Percentiles rank a stretch among this genome's conserved stretches.
These are phyloP conservation scores for Drosophila carrolli DNA, from an alignment of 1,140 invertebrate genomes.

Conservation along the genomic window DNA sequence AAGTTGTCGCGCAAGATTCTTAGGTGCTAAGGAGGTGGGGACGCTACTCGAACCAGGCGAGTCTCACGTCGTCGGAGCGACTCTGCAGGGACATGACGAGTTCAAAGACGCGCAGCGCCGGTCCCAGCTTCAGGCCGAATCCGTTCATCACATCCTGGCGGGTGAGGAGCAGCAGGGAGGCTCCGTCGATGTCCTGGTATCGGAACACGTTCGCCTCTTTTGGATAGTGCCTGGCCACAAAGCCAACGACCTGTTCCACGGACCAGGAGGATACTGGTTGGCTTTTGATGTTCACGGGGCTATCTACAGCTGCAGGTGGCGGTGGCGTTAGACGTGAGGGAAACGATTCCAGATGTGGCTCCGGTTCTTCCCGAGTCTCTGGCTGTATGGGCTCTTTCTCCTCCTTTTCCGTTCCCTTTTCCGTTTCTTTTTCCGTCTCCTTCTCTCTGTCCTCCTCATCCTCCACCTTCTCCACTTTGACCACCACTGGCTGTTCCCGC, in stretches of 20 bases:
- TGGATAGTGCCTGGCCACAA: slow-evolving; percentile 61
- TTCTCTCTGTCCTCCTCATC: neutral
- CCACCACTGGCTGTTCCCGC: neutral
- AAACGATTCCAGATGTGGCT: neutral
- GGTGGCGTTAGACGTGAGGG: neutral
- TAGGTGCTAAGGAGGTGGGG: slow-evolving; percentile 9
- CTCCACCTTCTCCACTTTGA: neutral
- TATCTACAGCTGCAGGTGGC: neutral
- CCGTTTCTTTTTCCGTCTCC: neutral
- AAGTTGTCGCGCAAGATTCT: slow-evolving; percentile 4
- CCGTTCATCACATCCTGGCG: slow-evolving; percentile 72
- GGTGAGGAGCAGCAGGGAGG: slow-evolving; percentile 68
- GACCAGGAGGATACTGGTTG: slow-evolving; percentile 54
- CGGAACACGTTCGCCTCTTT: slow-evolving; percentile 64
- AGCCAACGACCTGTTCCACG: slow-evolving; percentile 67
- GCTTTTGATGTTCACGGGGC: neutral
- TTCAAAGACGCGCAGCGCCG: slow-evolving; percentile 70
- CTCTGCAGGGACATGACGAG: slow-evolving; percentile 65
- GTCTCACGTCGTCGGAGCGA: slow-evolving; percentile 43
- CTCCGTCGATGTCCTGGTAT: slow-evolving; percentile 76
- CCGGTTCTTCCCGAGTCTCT: too few relatives aligned
- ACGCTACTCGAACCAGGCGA: slow-evolving; percentile 53
- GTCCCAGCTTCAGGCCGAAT: slow-evolving; percentile 74
- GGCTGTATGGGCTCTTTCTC: neutral
- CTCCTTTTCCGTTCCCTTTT: too few relatives aligned